Base-by-base conservation (phyloP, 2,888 invertebrate genomes). In the Plagodis pulveraria region DNA sequence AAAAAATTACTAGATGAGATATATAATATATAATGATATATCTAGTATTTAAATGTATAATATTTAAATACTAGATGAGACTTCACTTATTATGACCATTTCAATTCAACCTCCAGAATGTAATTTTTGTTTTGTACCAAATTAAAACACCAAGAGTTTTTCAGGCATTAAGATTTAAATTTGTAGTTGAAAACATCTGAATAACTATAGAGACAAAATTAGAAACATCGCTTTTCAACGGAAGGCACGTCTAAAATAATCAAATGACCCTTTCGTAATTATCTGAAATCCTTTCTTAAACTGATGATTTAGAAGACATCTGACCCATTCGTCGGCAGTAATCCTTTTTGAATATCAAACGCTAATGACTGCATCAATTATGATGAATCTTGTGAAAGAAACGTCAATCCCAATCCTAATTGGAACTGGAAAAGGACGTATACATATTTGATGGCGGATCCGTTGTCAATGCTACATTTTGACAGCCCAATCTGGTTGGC, bases 331-430 rank as follows among this genome's bases (percentile, higher is more conserved):
- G 47, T 55, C 47, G 50, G 42, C 45, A 35, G 10, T 55, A 50
- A 59, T 59, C 59, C 47, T 11, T 35, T 11, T 50, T 59, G 47
- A 55, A 49, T 49, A 55, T 55, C 36, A 55, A 54, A 49, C 36
- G 38, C 49, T 59, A 58, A 50, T 54, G 50, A 22, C 51, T 44
- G n/a, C 45, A 50, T 48, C 62, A 58, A 62, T 57, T 57, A 54
- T 62, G 57, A 62, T 40, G 50, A 50, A 55, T 57, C 47, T 54
- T 50, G 51, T 49, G 44, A 56, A 52, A 40, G 46, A 61, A 61
- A 52, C 50, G 57, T 62, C 62, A 62, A 62, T 58, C 58, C 54
- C 49, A 55, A 51, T 62, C 51, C 50, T 62, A 52, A 62, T 62
- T 58, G 58, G 56, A 58, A 10, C 49, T 32, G 54, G 42, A 54